Conservation (phyloP, 2,797 vertebrate species). For the Poecilia velifera region DNA sequence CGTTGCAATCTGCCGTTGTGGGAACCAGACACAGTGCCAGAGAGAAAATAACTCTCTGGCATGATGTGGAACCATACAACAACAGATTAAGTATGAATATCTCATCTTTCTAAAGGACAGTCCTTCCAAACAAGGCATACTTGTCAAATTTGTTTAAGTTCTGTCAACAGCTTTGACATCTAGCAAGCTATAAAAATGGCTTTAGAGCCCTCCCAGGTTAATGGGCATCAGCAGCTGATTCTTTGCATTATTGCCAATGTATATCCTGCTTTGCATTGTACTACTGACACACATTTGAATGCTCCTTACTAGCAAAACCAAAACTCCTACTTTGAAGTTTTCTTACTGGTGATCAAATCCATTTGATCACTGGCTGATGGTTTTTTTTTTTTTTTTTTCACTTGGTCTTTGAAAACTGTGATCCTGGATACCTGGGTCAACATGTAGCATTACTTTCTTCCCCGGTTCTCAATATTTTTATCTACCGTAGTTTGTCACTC, state of each 20-base stretch:
- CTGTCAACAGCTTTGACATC: background rate
- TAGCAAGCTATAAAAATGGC: background rate
- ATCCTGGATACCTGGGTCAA: constrained; percentile 16
- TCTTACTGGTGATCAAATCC: background rate
- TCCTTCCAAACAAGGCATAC: background rate
- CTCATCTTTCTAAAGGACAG: background rate
- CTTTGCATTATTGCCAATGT: background rate
- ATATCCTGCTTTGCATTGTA: background rate
- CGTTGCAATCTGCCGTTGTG: background rate
- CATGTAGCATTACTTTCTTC: constrained; percentile 8
- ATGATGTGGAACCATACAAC: background rate
- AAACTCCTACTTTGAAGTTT: background rate
- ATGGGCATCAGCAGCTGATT: background rate
- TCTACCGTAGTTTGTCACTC: constrained; percentile 17
- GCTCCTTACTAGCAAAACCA: background rate
- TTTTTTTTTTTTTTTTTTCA: no score
- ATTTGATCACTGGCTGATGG: background rate
- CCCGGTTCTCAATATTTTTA: constrained; percentile 11
- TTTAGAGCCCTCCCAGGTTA: background rate
- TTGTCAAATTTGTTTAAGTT: background rate
- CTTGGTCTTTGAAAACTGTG: constrained; percentile 1
- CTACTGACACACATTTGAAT: background rate
- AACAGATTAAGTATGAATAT: background rate
- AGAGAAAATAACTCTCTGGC: background rate
- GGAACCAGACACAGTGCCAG: background rate